These are phyloP conservation scores for Grapholita molesta DNA, from an alignment of 1,140 invertebrate species.

Conservation along the genomic window DNA sequence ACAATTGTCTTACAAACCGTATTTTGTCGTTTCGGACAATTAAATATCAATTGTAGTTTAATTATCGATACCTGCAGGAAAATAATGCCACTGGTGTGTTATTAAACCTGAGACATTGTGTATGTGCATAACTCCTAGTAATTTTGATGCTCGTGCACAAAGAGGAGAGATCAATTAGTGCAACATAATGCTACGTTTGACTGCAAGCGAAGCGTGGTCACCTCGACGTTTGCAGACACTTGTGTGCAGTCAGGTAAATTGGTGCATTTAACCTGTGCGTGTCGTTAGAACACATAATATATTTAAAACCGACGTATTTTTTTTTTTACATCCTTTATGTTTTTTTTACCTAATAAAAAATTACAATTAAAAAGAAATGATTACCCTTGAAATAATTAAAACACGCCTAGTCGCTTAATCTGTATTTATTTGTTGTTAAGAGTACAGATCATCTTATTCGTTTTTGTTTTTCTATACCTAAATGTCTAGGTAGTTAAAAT, in stretches of 20 bases:
- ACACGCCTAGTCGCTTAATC: too few relatives aligned
- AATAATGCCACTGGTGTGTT: neutral
- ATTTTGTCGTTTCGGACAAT: neutral
- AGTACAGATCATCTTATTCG: too few relatives aligned
- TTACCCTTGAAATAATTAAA: too few relatives aligned
- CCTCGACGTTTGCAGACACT: constrained; percentile 35
- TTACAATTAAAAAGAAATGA: too few relatives aligned
- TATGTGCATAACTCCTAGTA: constrained; percentile 21
- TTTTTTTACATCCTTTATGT: too few relatives aligned
- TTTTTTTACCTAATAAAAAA: too few relatives aligned
- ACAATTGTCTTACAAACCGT: neutral
- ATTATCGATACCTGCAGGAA: neutral
- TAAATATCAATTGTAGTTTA: neutral
- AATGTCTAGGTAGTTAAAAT: too few relatives aligned
- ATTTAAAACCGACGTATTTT: too few relatives aligned
- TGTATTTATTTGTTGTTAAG: too few relatives aligned
- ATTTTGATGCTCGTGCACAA: constrained; percentile 32
- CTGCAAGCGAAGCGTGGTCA: constrained; percentile 39
- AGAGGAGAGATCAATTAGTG: constrained; percentile 34
- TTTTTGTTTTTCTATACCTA: too few relatives aligned
- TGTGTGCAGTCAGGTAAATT: constrained; percentile 35
- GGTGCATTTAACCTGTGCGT: constrained; percentile 33
- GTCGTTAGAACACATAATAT: constrained; percentile 47
- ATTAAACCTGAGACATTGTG: constrained; percentile 2
- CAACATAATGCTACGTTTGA: constrained; percentile 32